Conservation (phyloP, 1,140 invertebrate genomes). For the Parasteatoda tepidariorum region DNA sequence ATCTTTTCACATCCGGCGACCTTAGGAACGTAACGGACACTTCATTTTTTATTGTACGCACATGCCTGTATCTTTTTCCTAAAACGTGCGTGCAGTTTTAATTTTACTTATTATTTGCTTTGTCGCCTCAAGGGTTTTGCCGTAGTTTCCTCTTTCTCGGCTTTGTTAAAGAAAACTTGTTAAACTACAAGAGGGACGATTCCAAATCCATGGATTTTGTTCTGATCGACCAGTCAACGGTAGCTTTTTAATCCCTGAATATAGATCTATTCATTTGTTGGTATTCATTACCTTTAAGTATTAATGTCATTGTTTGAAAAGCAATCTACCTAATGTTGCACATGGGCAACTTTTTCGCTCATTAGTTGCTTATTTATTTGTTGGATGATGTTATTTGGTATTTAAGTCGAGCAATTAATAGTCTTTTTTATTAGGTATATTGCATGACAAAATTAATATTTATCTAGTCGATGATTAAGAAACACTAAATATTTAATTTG, state of each 20-base stretch:
- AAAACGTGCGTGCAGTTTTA: conserved; percentile 45
- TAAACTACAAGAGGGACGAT: background rate
- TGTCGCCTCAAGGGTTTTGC: background rate
- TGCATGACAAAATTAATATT: no score
- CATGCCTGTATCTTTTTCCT: conserved; percentile 1
- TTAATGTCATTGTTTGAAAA: background rate
- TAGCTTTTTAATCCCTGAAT: background rate
- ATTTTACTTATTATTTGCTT: conserved; percentile 41
- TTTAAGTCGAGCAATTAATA: no score
- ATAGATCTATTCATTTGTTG: background rate
- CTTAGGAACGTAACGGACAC: conserved; percentile 38
- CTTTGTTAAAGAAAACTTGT: background rate
- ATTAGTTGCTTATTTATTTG: background rate
- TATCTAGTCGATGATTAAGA: no score
- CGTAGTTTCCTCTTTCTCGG: conserved; percentile 5
- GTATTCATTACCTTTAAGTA: background rate
- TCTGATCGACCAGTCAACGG: background rate
- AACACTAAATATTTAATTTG: no score
- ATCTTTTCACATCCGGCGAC: conserved; percentile 23
- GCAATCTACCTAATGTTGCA: background rate
- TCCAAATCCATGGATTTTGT: background rate
- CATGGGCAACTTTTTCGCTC: background rate
- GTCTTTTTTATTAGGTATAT: no score
- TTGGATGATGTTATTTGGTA: no score
- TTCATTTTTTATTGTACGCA: conserved; percentile 16